Conservation (phyloP, 2,888 invertebrate genomes). For the Apomyelois bistriatella region DNA sequence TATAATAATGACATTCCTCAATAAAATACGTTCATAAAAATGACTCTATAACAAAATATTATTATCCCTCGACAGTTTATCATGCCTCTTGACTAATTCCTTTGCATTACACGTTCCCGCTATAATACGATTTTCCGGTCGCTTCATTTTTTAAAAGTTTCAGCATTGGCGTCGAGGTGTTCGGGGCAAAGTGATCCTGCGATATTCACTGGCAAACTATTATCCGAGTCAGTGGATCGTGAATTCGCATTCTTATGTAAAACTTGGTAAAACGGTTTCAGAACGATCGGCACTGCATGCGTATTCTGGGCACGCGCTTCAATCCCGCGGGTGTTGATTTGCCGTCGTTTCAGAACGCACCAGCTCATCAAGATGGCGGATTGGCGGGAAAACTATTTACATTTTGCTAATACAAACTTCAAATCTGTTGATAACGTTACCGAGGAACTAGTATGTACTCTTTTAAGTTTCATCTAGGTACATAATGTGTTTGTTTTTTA, state of each 20-base stretch:
- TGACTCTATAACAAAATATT: constrained; percentile 3
- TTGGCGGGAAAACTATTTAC: constrained; percentile 34
- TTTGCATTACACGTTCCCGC: constrained; percentile 19
- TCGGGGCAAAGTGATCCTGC: constrained; percentile 41
- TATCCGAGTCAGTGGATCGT: constrained; percentile 65
- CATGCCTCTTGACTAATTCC: constrained; percentile 24
- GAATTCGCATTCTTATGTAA: constrained; percentile 70
- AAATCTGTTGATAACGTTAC: no score
- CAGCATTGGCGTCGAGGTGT: constrained; percentile 30
- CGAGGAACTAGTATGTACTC: no score
- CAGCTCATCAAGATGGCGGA: constrained; percentile 55
- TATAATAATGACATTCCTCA: neutral
- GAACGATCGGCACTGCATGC: constrained; percentile 35
- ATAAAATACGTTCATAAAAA: no score
- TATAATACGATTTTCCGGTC: constrained; percentile 46
- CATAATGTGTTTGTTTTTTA: no score
- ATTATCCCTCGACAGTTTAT: constrained; percentile 16
- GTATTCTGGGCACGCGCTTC: constrained; percentile 68
- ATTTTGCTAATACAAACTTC: no score
- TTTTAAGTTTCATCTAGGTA: no score
- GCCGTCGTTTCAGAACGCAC: constrained; percentile 47
- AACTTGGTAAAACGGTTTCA: constrained; percentile 37
- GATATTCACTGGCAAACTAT: constrained; percentile 60
- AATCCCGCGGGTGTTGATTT: constrained; percentile 64
- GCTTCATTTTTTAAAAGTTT: constrained; percentile 44